Base-by-base conservation (phyloP, 2,113 vertebrate genomes). In the Ailurus styani region DNA sequence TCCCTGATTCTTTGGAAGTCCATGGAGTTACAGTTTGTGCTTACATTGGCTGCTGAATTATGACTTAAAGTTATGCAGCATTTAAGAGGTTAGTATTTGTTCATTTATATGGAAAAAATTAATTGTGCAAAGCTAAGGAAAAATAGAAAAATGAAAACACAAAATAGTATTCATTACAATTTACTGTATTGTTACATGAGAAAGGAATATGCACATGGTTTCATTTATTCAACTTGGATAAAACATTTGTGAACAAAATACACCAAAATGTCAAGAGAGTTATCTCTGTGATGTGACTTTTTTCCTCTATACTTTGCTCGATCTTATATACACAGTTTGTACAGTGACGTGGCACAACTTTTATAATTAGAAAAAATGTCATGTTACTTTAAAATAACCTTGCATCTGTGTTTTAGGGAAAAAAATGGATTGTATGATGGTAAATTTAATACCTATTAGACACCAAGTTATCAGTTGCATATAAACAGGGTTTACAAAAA, bases 1-100 rank as follows among this genome's bases (percentile, higher is more conserved):
- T 52, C 23, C 68, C 11, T 87, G 57, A 91, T 75, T 93, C 96
- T 96, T 97, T 97, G 96, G 94, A 97, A 97, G 92, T 98, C 27
- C 18, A 45, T 31, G 86, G 54, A 82, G 25, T 47, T 96, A 40
- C 47, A 97, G 50, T 78, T 66, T 81, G 81, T 93, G 37, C 50
- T 89, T 96, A 81, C 34, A 79, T 21, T 84, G 21, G 13, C 55
- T 94, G 3, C 50, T 92, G 31, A 77, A 73, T 81, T 95, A 92
- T 94, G 45, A 84, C 70, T 81, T 95, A 92, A 97, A 87, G 90
- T 83, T 95, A 83, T 85, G 75, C n/a, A 82, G 27, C 27, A 90
- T 68, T 90, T 95, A 96, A 62, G 34, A 96, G 25, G 73, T 68
- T 93, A 93, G 81, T 85, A 78, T 88, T 95, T 86, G 11, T 72